A percentile compares a stretch with the other conserved stretches of the same genome.
Evolutionary conservation across 2,113 vertebrate genomes (phyloP).

Genomic region (Rana temporaria): DNA sequence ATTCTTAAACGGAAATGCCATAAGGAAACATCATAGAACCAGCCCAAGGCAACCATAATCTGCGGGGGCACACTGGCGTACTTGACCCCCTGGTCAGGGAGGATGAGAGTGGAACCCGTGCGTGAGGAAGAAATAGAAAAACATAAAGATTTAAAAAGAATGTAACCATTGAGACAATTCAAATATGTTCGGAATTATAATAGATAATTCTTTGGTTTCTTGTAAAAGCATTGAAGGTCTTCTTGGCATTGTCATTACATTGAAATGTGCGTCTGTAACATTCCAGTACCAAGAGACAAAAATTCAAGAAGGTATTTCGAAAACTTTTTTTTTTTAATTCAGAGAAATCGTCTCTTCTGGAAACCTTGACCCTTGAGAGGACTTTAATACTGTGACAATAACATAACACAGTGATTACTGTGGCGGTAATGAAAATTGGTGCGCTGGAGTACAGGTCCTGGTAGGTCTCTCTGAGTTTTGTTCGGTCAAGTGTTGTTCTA

Average conservation of each 20-base stretch:
- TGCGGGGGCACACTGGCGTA: too few relatives aligned
- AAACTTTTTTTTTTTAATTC: constrained; percentile 10
- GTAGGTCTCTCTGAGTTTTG: background rate
- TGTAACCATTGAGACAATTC: background rate
- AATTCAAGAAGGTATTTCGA: background rate
- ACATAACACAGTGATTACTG: background rate
- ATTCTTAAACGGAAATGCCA: too few relatives aligned
- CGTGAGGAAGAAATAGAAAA: too few relatives aligned
- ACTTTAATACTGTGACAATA: background rate
- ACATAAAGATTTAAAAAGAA: too few relatives aligned
- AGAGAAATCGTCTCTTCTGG: background rate
- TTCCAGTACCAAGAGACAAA: background rate
- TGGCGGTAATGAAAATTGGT: background rate
- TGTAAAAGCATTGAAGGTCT: constrained; percentile 11
- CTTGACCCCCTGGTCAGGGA: too few relatives aligned
- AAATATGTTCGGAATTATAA: constrained; percentile 3
- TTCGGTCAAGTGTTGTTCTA: constrained; percentile 43
- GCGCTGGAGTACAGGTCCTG: background rate
- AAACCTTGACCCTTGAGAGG: constrained; percentile 33
- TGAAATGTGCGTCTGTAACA: background rate
- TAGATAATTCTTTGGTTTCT: background rate
- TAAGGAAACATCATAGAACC: too few relatives aligned
- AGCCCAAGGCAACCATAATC: too few relatives aligned
- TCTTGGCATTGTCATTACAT: background rate
- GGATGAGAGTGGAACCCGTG: too few relatives aligned